Evolutionary conservation across 2,113 vertebrate genomes (phyloP).

Genomic region (Columba livia): DNA sequence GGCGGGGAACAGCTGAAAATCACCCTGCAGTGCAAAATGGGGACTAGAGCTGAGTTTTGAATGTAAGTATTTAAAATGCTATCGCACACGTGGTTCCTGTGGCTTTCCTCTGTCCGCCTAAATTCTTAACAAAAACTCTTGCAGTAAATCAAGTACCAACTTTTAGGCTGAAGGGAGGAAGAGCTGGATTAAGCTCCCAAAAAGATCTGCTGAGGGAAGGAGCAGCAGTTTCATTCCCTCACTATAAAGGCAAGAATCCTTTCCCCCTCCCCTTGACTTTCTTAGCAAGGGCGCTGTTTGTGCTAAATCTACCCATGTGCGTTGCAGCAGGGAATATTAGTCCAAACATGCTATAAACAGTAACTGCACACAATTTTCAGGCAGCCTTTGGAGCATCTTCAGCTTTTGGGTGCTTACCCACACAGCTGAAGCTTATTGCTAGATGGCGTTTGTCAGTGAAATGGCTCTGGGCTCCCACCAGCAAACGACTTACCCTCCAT

Average conservation of each 20-base stretch:
- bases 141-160: not conserved
- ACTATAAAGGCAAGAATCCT: not conserved
- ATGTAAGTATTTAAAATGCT: not conserved
- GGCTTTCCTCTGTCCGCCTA: not conserved
- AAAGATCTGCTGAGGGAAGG: not conserved
- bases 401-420: not conserved
- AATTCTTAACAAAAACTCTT: not conserved
- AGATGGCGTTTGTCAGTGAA: not conserved
- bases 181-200: not conserved
- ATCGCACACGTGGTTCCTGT: not conserved
- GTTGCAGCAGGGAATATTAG: not conserved
- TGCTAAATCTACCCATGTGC: not conserved
- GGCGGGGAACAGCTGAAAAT: not conserved
- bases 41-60: not conserved
- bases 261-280: not conserved
- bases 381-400: not conserved
- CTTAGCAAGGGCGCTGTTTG: rapidly evolving
- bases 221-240: not conserved
- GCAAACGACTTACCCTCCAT: constrained; percentile 85
- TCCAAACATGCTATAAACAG: not conserved
- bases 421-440: not conserved
- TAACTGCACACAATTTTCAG: not conserved
- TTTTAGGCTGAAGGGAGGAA: not conserved
- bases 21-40: not conserved
- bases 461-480: not conserved